Evolutionary conservation across 2,888 invertebrate species (phyloP).

Genomic region (Mythimna ferrago): DNA sequence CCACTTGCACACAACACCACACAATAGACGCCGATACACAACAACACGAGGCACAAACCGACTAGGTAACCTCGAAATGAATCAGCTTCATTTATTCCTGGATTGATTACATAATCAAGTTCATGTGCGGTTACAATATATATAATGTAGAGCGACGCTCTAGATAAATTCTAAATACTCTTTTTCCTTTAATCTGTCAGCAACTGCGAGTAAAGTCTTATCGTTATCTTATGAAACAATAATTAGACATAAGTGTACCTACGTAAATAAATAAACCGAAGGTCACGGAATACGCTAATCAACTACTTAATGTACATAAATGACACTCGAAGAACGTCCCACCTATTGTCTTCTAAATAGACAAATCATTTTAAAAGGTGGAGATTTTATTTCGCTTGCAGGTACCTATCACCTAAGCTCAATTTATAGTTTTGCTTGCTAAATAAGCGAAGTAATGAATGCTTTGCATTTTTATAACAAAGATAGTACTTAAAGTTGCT

Average conservation of each 20-base stretch:
- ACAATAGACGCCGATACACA: conserved; percentile 69
- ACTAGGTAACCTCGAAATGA: conserved; percentile 75
- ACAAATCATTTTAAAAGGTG: conserved; percentile 12
- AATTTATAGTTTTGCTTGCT: conserved; percentile 9
- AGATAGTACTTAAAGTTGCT: background rate
- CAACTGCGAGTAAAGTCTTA: background rate
- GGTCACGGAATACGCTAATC: conserved; percentile 40
- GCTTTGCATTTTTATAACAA: background rate
- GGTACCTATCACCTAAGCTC: background rate
- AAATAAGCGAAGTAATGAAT: background rate
- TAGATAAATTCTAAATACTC: conserved; percentile 17
- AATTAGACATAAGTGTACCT: background rate
- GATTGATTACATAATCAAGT: conserved; percentile 79
- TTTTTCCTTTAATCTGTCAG: conserved; percentile 13
- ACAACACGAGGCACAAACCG: conserved; percentile 68
- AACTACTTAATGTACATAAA: conserved; percentile 23
- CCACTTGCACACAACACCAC: conserved; percentile 71
- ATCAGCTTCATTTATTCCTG: conserved; percentile 76
- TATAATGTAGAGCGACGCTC: conserved; percentile 36
- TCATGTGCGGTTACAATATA: conserved; percentile 63
- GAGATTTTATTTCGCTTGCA: background rate
- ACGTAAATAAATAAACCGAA: conserved; percentile 36
- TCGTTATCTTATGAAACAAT: conserved; percentile 25
- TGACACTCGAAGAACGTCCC: conserved; percentile 8
- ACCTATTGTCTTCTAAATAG: conserved; percentile 19